These are phyloP conservation scores for Coelogynopora nodosa DNA, from an alignment of 2,888 invertebrate genomes.

Conservation along the genomic window DNA sequence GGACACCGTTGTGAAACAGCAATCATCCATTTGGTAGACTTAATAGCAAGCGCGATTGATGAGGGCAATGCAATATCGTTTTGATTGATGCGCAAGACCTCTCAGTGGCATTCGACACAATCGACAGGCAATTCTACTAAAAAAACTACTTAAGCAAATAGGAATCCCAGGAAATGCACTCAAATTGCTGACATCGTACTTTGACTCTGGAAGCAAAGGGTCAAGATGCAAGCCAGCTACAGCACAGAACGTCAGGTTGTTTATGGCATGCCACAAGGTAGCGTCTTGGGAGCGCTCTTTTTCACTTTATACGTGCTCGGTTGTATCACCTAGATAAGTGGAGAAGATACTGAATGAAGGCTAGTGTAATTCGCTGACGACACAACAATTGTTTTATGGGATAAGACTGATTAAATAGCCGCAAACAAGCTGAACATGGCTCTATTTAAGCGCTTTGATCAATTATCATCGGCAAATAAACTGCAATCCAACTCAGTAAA, in stretches of 20 bases:
- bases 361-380: background rate
- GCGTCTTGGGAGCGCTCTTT: background rate
- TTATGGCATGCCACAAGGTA: background rate
- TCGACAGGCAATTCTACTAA: slow-evolving; percentile 11
- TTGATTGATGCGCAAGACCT: slow-evolving; percentile 16
- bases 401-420: background rate
- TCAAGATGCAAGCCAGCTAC: slow-evolving; percentile 11
- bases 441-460: slow-evolving; percentile 21
- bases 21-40: background rate
- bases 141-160: background rate
- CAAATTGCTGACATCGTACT: slow-evolving; percentile 10
- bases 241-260: slow-evolving; percentile 17
- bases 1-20: background rate
- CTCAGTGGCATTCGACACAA: slow-evolving; percentile 6
- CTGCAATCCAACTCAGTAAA: slow-evolving; percentile 18
- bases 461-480: slow-evolving; percentile 8
- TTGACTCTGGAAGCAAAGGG: slow-evolving; percentile 17
- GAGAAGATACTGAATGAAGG: background rate
- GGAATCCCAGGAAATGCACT: slow-evolving; percentile 2
- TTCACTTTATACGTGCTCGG: slow-evolving; percentile 11
- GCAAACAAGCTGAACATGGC: slow-evolving; percentile 28
- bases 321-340: background rate
- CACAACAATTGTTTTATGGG: slow-evolving; percentile 11
- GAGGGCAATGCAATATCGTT: slow-evolving; percentile 5
- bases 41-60: slow-evolving; percentile 20